These are phyloP conservation scores for Aromia moschata DNA, from an alignment of 2,888 invertebrate genomes.

Conservation along the genomic window DNA sequence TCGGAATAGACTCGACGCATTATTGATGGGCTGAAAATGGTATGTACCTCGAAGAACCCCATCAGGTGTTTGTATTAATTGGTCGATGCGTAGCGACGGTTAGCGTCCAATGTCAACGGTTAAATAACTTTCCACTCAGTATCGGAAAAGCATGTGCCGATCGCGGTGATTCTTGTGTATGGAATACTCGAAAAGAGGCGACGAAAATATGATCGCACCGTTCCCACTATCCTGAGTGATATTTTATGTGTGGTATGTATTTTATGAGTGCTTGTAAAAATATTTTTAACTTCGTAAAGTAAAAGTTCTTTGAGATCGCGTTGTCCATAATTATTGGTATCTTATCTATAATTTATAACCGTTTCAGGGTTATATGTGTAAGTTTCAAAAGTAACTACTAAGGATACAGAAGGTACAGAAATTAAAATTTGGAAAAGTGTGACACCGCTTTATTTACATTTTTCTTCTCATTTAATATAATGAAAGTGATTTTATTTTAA, in stretches of 20 bases:
- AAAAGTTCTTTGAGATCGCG: no score
- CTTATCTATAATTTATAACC: no score
- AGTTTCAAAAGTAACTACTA: no score
- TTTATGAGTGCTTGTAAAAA: neutral
- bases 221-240: no score
- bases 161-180: constrained; percentile 4
- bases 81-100: constrained; percentile 47
- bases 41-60: constrained; percentile 9
- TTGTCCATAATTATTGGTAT: no score
- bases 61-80: constrained; percentile 44
- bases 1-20: neutral
- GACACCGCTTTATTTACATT: no score
- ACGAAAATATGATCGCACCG: constrained; percentile 7
- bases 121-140: constrained; percentile 22
- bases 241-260: neutral
- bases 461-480: no score
- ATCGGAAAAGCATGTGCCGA: constrained; percentile 20
- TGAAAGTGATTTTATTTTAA: no score
- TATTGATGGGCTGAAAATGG: constrained; percentile 7
- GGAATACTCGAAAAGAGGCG: neutral
- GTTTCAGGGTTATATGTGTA: no score
- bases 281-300: no score
- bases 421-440: no score
- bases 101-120: constrained; percentile 37
- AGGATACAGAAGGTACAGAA: no score